Evolutionary conservation across 2,797 vertebrate genomes (phyloP), one percentile per base, ranked within the genome.

Genomic region (Orientallactaga sibirica): DNA sequence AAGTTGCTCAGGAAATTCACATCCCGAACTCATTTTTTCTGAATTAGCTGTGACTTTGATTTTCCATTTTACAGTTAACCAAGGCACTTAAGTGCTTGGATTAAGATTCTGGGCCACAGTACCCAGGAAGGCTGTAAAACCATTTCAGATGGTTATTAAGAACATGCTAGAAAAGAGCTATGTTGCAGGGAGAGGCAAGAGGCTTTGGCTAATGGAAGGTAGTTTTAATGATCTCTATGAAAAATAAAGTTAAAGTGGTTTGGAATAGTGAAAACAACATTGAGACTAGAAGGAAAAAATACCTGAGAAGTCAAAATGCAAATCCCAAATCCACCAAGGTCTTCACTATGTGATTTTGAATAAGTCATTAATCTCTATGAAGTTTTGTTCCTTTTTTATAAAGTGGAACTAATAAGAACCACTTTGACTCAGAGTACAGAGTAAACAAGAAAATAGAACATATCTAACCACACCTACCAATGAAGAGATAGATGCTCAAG

Each of bases 21-120:
- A 96, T 94, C 80, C 82, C 73, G 93, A 95, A 94, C 74, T 93
- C 43, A 96, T 95, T 95, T 96, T 95, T 95, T 43, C 86, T 95
- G 90, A 96, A 94, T 93, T 95, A 92, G 81, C 58, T 95, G 62
- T 94, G 92, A 93, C 92, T 96, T 95, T 95, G 84, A 96, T 97
- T 97, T 96, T 97, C 94, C 94, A 95, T 97, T 95, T 96, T 96
- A 92, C 33, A 96, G 92, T 96, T 97, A 97, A 96, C 88, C 84
- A 96, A 97, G 77, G 92, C 89, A 95, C 83, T 94, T 91, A 94
- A 95, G 77, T 81, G 22, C 71, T 58, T 96, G 90, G 84, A 95
- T 94, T 95, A 96, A 94, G 77, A 83, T 55, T 96, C 81, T 96
- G 75, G 33, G 29, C 78, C 94, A 89, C 77, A 95, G 89, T 94